Percentiles rank a stretch among this genome's conserved stretches.
These are phyloP conservation scores for Misgurnus mizolepis DNA, from an alignment of 2,113 vertebrate genomes.

Conservation along the genomic window DNA sequence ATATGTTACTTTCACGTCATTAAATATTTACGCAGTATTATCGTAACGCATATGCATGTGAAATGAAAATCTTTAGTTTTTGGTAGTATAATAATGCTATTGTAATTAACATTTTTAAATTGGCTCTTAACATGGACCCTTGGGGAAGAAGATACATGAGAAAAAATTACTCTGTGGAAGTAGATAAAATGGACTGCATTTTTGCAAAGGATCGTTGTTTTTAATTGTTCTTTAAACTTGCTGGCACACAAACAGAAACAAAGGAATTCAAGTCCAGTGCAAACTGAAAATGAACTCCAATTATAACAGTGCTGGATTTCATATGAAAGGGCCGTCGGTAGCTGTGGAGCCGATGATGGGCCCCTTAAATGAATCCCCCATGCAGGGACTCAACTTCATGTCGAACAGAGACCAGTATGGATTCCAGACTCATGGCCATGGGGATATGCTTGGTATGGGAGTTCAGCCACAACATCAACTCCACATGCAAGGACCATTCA, in stretches of 20 bases:
- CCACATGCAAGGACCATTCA: slow-evolving; percentile 79
- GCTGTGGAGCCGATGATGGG: slow-evolving; percentile 73
- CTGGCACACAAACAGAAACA: slow-evolving; percentile 48
- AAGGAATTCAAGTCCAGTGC: slow-evolving; percentile 72
- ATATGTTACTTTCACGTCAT: slow-evolving; percentile 11
- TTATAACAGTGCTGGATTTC: slow-evolving; percentile 80
- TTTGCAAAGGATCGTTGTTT: slow-evolving; percentile 17
- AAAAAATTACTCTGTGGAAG: not conserved
- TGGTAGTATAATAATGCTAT: not conserved
- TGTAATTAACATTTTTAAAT: not conserved
- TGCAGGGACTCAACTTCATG: slow-evolving; percentile 75
- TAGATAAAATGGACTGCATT: not conserved
- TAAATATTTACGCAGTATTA: not conserved
- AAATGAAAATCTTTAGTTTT: slow-evolving; percentile 1
- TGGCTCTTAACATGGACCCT: not conserved
- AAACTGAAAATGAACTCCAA: slow-evolving; percentile 79
- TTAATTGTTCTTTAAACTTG: slow-evolving; percentile 4
- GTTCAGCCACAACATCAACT: slow-evolving; percentile 71
- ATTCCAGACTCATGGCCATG: slow-evolving; percentile 75
- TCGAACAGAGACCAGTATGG: slow-evolving; percentile 78
- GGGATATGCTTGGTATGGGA: slow-evolving; percentile 75
- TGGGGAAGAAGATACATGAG: not conserved
- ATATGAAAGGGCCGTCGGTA: slow-evolving; percentile 68
- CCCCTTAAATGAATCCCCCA: slow-evolving; percentile 75
- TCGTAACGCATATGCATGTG: not conserved